Evolutionary conservation across 2,888 invertebrate genomes (phyloP), one percentile per base, ranked within the genome.

Genomic region (Drosophila eohydei): DNA sequence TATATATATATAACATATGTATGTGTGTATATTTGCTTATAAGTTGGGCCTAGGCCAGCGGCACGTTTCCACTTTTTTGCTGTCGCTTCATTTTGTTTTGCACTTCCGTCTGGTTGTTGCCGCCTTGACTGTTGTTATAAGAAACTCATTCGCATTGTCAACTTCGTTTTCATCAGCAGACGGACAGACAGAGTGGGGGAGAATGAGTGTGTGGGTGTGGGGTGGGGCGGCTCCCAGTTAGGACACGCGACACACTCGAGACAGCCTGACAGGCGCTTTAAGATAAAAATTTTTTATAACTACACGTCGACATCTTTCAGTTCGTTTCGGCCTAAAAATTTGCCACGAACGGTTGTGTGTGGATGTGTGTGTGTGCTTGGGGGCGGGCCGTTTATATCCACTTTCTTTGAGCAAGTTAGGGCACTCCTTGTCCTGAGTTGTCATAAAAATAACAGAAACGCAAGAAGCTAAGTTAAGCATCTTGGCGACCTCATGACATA

Each of bases 71-170:
- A 79, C 75, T 82, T 88, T 32, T 90, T 78, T 86, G 86, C 90
- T 89, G 85, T 78, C 85, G 79, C 85, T 89, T 83, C 78, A 88
- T 85, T 88, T 86, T 90, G 82, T 88, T 82, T 77, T 79, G 48
- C 77, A 71, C 73, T 67, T 69, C 64, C 50, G 56, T n/a, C 50
- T 57, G 54, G 44, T 63, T 71, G 16, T 60, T 46, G 36, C 50
- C 50, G 60, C 56, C 56, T 60, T 50, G 36, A 46, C 62, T 74
- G 74, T 78, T 83, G 74, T 80, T 80, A 89, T 85, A 87, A 89
- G 84, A 89, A 84, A 84, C 84, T 89, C 84, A 89, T 84, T 84
- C 89, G 81, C 71, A 84, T 89, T 84, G 84, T 89, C 84, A 84
- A 84, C 78, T 84, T 87, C 89, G 89, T 88, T 89, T 88, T 87